A percentile compares a stretch with the other conserved stretches of the same genome.
phyloP scores from a whole-genome alignment of 2,888 invertebrate species.

The Augiades crinisus region DNA sequence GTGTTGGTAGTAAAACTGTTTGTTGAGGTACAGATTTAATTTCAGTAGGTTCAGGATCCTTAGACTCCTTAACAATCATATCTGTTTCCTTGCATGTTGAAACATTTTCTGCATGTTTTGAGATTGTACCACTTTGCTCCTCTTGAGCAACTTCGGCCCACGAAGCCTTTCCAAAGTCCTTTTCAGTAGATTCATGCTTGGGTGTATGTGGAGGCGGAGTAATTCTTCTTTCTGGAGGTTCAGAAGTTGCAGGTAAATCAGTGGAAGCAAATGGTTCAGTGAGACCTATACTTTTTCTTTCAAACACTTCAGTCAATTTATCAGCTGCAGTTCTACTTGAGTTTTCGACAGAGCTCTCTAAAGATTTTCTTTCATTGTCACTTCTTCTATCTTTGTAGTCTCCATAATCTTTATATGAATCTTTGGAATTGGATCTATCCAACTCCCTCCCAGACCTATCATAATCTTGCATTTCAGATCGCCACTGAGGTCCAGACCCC shows the following conservation, averaged over 20 bases:
- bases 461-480: slow-evolving; percentile 76
- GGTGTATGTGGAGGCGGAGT: slow-evolving; percentile 58
- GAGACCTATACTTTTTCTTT: slow-evolving; percentile 69
- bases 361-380: slow-evolving; percentile 70
- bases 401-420: slow-evolving; percentile 75
- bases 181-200: slow-evolving; percentile 74
- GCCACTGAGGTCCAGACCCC: slow-evolving; percentile 68
- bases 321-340: slow-evolving; percentile 71
- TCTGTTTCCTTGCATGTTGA: slow-evolving; percentile 45
- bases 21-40: slow-evolving; percentile 36
- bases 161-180: slow-evolving; percentile 64
- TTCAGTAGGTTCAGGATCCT: slow-evolving; percentile 44
- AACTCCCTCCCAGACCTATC: slow-evolving; percentile 66
- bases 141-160: slow-evolving; percentile 77
- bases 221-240: slow-evolving; percentile 75
- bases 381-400: slow-evolving; percentile 74
- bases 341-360: slow-evolving; percentile 56
- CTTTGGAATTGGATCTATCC: slow-evolving; percentile 73
- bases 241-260: slow-evolving; percentile 47
- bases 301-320: slow-evolving; percentile 74
- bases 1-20: slow-evolving; percentile 15
- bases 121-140: slow-evolving; percentile 45
- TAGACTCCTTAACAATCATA: slow-evolving; percentile 39
- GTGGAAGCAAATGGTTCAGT: slow-evolving; percentile 55
- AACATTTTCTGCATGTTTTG: slow-evolving; percentile 50